These are phyloP conservation scores for Lepus timidus DNA, from an alignment of 2,113 vertebrate genomes.

Conservation along the genomic window DNA sequence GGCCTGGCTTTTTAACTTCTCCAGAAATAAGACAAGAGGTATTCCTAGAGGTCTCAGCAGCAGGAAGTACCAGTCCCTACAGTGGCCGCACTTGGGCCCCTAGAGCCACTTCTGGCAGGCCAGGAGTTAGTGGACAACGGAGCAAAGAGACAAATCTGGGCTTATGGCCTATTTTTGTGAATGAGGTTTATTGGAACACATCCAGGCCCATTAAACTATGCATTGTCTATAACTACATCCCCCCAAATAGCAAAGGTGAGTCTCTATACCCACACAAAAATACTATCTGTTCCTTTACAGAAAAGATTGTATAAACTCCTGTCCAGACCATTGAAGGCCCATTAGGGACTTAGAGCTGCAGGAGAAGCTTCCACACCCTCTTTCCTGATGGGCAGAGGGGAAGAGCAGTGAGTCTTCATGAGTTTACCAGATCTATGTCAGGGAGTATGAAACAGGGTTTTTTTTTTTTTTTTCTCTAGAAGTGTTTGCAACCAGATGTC, in stretches of 20 bases:
- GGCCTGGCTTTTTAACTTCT: not conserved
- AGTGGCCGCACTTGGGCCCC: not conserved
- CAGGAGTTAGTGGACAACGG: not conserved
- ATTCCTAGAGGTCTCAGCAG: not conserved
- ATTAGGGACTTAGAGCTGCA: not conserved
- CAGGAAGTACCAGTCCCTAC: not conserved
- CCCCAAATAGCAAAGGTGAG: not conserved
- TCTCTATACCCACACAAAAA: not conserved
- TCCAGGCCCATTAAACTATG: not conserved
- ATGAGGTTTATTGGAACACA: not conserved
- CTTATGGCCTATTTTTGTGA: not conserved
- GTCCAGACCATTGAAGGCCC: not conserved
- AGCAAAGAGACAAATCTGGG: not conserved
- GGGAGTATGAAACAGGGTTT: not conserved
- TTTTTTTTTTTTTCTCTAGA: not conserved
- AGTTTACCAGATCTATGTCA: not conserved
- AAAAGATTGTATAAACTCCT: not conserved
- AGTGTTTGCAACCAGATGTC: not conserved
- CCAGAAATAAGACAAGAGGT: not conserved
- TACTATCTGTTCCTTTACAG: not conserved
- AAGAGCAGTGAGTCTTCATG: not conserved
- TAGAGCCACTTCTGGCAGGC: not conserved
- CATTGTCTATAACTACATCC: not conserved
- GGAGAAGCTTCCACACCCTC: not conserved
- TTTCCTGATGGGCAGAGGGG: not conserved